phyloP scores from a whole-genome alignment of 1,140 invertebrate species.

The Drosophila repletoides region DNA sequence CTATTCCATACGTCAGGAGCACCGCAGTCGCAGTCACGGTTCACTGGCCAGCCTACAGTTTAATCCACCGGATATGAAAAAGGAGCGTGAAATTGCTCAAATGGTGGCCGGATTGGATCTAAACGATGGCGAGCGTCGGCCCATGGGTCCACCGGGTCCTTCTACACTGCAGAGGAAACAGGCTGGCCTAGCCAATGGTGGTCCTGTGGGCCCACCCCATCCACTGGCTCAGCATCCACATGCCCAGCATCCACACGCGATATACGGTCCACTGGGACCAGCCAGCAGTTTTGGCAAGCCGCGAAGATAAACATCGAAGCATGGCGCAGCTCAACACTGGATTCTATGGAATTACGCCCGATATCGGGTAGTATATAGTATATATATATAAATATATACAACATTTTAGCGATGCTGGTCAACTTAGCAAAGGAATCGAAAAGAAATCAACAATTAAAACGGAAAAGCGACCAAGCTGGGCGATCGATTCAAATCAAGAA shows the following conservation, averaged over 20 bases:
- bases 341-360: too few relatives aligned
- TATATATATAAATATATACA: slow-evolving; percentile 27
- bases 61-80: slow-evolving; percentile 91
- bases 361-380: background rate
- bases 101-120: slow-evolving; percentile 93
- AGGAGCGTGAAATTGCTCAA: slow-evolving; percentile 95
- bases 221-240: slow-evolving; percentile 30
- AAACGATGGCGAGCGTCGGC: slow-evolving; percentile 84
- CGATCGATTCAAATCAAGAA: slow-evolving; percentile 23
- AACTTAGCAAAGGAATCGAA: slow-evolving; percentile 56
- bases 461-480: slow-evolving; percentile 2
- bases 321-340: too few relatives aligned
- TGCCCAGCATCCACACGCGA: slow-evolving; percentile 60
- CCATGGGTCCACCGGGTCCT: slow-evolving; percentile 44
- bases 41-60: slow-evolving; percentile 93
- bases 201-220: slow-evolving; percentile 23
- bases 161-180: slow-evolving; percentile 73
- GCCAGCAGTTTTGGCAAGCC: slow-evolving; percentile 76
- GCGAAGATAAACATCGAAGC: slow-evolving; percentile 60
- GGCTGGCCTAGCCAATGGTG: slow-evolving; percentile 47
- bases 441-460: background rate
- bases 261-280: slow-evolving; percentile 64
- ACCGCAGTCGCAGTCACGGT: slow-evolving; percentile 94
- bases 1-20: slow-evolving; percentile 96
- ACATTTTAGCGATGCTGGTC: slow-evolving; percentile 77